Evolutionary conservation across 2,113 vertebrate species (phyloP).

Genomic region (Phainopepla nitens): DNA sequence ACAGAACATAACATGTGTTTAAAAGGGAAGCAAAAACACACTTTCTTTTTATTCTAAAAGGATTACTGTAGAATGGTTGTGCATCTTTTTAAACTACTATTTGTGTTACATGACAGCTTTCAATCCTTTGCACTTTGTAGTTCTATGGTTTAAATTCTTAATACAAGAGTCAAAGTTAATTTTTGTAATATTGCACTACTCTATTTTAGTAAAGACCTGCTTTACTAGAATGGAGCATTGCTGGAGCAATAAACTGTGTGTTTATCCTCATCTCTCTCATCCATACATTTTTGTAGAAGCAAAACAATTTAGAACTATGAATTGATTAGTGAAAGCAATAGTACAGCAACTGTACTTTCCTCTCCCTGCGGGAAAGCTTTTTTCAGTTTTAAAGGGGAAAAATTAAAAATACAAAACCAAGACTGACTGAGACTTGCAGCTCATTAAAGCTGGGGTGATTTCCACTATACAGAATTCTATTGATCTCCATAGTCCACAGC

Average conservation of each 20-base stretch:
- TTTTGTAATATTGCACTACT: not conserved
- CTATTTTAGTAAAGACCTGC: not conserved
- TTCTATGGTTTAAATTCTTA: not conserved
- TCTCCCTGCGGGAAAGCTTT: constrained; percentile 75
- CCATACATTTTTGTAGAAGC: constrained; percentile 39
- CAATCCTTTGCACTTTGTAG: not conserved
- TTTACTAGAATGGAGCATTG: not conserved
- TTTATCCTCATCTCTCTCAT: constrained; percentile 11
- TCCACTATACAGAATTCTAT: constrained; percentile 95
- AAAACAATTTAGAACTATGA: constrained; percentile 76
- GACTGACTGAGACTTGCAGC: constrained; percentile 81
- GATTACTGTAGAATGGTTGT: not conserved
- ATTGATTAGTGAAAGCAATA: constrained; percentile 85
- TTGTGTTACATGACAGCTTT: not conserved
- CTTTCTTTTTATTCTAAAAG: not conserved
- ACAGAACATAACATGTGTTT: not conserved
- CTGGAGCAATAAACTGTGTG: not conserved
- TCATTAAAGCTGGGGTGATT: constrained; percentile 89
- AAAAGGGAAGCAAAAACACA: not conserved
- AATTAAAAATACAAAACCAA: constrained; percentile 85
- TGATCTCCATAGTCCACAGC: constrained; percentile 85
- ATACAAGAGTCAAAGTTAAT: not conserved
- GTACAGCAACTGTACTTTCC: constrained; percentile 75
- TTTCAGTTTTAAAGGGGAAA: constrained; percentile 86
- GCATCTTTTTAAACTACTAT: not conserved